Evolutionary conservation across 53 echinoderm and acorn worm species (phyloP).

Genomic region (Actinopyga echinites): DNA sequence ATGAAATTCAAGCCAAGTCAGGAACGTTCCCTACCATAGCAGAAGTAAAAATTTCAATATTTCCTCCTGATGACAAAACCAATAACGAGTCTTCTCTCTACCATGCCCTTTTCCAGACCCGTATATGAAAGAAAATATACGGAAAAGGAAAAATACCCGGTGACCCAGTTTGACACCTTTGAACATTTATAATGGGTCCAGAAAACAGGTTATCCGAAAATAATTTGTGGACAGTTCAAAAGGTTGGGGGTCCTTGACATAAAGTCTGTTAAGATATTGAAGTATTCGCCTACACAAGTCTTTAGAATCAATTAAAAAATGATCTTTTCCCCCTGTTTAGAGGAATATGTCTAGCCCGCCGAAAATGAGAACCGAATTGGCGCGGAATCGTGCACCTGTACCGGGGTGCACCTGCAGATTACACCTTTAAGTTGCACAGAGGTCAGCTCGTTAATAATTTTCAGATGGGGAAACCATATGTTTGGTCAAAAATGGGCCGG

Average conservation of each 20-base stretch:
- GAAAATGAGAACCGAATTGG: not conserved
- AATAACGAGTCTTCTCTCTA: too few species aligned
- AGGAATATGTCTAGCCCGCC: not conserved
- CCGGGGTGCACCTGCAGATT: not conserved
- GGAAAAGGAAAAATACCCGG: too few species aligned
- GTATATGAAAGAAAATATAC: too few species aligned
- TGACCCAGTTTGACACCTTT: too few species aligned
- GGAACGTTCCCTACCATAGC: too few species aligned
- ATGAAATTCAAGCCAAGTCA: too few species aligned
- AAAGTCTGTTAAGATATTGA: too few species aligned
- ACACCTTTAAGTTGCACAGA: not conserved
- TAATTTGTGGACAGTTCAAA: not conserved
- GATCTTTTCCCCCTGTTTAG: too few species aligned
- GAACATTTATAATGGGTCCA: too few species aligned
- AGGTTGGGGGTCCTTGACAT: slow-evolving; percentile 11
- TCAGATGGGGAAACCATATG: not conserved
- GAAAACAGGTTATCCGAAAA: not conserved
- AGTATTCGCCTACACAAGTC: not conserved
- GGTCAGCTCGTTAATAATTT: not conserved
- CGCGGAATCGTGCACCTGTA: slow-evolving; percentile 14
- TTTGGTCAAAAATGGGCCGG: slow-evolving; percentile 29
- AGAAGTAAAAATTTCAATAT: too few species aligned
- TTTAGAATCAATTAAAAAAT: slow-evolving; percentile 19
- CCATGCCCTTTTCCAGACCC: too few species aligned
- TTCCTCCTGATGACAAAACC: too few species aligned